These are phyloP conservation scores for Melopsittacus undulatus DNA, from an alignment of 2,797 vertebrate species.

Conservation along the genomic window DNA sequence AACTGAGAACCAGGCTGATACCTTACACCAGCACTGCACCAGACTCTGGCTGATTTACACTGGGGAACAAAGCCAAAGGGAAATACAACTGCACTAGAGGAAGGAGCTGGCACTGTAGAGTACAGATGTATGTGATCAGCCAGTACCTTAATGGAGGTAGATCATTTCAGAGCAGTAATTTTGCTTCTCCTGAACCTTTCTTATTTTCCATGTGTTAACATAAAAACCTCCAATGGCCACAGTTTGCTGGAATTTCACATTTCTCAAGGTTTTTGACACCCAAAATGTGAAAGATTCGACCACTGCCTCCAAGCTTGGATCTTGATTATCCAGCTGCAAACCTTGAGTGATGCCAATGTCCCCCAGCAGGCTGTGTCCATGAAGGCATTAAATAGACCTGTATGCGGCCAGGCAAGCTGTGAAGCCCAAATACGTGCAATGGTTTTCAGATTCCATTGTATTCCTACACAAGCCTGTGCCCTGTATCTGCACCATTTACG, in stretches of 20 bases:
- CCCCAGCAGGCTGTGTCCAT: accelerated
- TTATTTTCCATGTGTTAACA: background rate
- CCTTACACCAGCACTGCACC: background rate
- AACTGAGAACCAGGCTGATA: constrained; percentile 11
- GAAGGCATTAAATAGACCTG: background rate
- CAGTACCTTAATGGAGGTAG: background rate
- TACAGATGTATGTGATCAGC: background rate
- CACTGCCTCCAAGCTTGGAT: background rate
- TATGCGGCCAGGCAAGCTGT: background rate
- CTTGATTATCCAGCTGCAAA: background rate
- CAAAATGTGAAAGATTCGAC: background rate
- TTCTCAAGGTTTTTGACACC: background rate
- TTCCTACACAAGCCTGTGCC: background rate
- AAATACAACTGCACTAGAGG: background rate
- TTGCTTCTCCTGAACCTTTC: background rate
- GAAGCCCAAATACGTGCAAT: background rate
- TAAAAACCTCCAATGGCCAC: background rate
- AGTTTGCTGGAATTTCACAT: background rate
- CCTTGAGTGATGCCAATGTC: background rate
- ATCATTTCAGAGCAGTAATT: background rate
- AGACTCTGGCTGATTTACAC: constrained; percentile 15
- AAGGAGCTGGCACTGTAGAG: background rate
- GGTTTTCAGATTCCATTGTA: background rate
- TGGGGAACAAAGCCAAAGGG: background rate
- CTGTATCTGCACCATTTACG: background rate